Evolutionary conservation across 2,888 invertebrate species (phyloP).

Genomic region (Plutella xylostella): DNA sequence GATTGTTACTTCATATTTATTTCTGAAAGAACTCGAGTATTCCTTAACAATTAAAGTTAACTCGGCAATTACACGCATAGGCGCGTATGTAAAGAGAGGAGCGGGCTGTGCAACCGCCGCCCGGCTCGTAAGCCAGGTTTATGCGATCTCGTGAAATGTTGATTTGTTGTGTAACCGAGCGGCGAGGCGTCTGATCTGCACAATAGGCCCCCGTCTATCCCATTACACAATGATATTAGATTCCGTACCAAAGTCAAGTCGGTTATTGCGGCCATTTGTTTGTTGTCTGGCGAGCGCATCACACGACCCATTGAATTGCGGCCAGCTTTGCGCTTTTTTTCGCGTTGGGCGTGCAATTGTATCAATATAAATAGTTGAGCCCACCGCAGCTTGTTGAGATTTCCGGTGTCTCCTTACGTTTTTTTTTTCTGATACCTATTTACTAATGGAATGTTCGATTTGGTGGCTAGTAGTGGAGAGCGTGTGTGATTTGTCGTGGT

Average conservation of each 20-base stretch:
- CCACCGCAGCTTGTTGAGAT: background rate
- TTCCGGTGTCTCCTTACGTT: constrained; percentile 5
- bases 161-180: constrained; percentile 67
- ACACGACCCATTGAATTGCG: constrained; percentile 56
- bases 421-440: too few species aligned
- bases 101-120: constrained; percentile 22
- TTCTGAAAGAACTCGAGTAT: too few species aligned
- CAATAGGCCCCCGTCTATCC: constrained; percentile 44
- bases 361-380: too few species aligned
- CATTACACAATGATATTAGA: constrained; percentile 69
- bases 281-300: constrained; percentile 57
- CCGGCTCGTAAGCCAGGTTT: constrained; percentile 39
- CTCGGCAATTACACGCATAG: constrained; percentile 57
- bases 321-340: constrained; percentile 50
- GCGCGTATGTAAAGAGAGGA: constrained; percentile 35
- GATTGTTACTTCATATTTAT: too few species aligned
- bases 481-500: constrained; percentile 18
- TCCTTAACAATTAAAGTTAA: constrained; percentile 36
- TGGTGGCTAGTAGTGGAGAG: background rate
- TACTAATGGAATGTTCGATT: background rate
- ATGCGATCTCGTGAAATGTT: constrained; percentile 63
- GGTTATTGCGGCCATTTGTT: constrained; percentile 58
- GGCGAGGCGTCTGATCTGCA: constrained; percentile 50
- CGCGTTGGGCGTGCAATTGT: constrained; percentile 18
- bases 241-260: constrained; percentile 67